Percentiles rank a stretch among this genome's conserved stretches.
These are phyloP conservation scores for Arenaria interpres DNA, from an alignment of 2,113 vertebrate genomes.

Conservation along the genomic window DNA sequence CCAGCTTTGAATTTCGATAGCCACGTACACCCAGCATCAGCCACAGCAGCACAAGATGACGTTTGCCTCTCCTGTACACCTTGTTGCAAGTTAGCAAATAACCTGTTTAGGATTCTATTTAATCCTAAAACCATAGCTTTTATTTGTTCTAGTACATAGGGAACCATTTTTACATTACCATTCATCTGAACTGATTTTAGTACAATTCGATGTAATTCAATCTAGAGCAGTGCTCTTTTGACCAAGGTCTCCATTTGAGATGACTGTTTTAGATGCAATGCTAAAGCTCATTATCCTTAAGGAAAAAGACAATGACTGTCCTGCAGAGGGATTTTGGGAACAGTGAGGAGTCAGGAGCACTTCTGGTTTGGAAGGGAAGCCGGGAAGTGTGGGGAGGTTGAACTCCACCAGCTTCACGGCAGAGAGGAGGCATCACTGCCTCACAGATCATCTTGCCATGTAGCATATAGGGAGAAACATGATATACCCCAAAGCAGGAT, in stretches of 20 bases:
- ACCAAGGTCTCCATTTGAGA: background rate
- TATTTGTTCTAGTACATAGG: background rate
- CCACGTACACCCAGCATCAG: background rate
- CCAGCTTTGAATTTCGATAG: background rate
- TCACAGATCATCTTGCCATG: background rate
- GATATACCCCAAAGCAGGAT: background rate
- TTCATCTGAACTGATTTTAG: background rate
- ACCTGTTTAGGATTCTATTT: background rate
- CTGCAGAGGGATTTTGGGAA: background rate
- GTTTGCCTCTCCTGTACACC: background rate
- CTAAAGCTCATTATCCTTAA: background rate
- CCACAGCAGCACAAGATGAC: background rate
- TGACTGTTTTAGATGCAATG: background rate
- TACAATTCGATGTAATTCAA: background rate
- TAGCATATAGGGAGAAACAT: background rate
- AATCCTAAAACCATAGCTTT: background rate
- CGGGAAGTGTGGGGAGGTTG: background rate
- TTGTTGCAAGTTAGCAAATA: background rate
- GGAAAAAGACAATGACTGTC: background rate
- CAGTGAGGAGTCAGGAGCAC: accelerated
- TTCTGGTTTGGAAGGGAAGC: background rate
- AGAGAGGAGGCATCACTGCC: background rate
- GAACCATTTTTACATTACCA: background rate
- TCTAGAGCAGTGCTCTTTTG: background rate
- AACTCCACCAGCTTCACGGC: background rate